Evolutionary conservation across 1,140 invertebrate genomes (phyloP), one percentile per base, ranked within the genome.

Genomic region (Hyposmocoma kahamanoa): DNA sequence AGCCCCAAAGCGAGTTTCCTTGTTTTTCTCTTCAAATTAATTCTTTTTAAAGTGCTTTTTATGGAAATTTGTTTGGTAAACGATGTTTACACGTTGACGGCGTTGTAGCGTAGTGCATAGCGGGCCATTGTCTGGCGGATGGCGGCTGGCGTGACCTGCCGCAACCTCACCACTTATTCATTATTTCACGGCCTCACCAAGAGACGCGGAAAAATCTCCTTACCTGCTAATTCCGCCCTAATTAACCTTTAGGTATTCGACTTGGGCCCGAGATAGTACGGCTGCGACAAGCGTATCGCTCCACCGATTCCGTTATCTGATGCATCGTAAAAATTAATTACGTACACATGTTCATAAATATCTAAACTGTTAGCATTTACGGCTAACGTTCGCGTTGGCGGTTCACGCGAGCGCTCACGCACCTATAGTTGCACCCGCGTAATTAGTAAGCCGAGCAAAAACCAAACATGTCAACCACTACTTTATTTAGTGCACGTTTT

Each of bases 321-420:
- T 79, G 68, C 67, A 69, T 78, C 77, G 73, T 83, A 81, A 83
- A 83, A 79, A 81, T 81, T 84, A 84, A 81, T 84, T 84, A 80
- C 72, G 63, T 79, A 78, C 76, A 81, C 67, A 79, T 81, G 79
- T 81, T 79, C 70, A 71, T 80, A 79, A 79, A 79, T 77, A 81
- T 80, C 79, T 76, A 67, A 73, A 74, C 68, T 72, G 67, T 62
- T 72, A 62, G 68, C 68, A 62, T 70, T 72, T 75, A 70, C 66
- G 57, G 59, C 47, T 59, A 69, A 68, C 67, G 69, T 77, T 57
- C 63, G 66, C 58, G 55, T 54, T 53, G 51, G 42, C 57, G 50
- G 50, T 61, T 60, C 66, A 70, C 68, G 68, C 65, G 61, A 66
- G 34, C 64, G 45, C 71, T 56, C 72, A 68, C 62, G 67, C 70